A percentile compares a stretch with the other conserved stretches of the same genome.
phyloP scores from a whole-genome alignment of 2,113 vertebrate species.

The Bombycilla garrulus region DNA sequence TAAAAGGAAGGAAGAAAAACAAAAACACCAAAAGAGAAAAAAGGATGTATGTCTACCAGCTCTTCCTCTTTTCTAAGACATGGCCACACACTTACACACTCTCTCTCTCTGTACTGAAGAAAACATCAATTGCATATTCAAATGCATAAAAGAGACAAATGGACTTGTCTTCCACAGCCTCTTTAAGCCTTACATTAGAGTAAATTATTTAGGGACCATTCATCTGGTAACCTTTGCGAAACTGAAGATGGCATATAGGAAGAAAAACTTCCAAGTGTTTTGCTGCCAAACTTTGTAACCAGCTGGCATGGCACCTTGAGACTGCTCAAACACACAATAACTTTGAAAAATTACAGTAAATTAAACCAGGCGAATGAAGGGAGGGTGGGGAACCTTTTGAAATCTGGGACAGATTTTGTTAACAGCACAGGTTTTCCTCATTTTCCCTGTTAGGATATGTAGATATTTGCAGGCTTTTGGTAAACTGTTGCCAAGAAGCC shows the following conservation, averaged over 20 bases:
- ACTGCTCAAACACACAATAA: slow-evolving; percentile 27
- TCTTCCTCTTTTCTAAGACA: background rate
- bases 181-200: slow-evolving; percentile 61
- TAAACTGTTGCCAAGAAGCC: background rate
- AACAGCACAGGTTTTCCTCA: background rate
- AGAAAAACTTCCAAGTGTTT: slow-evolving; percentile 55
- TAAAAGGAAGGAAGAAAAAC: background rate
- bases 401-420: slow-evolving; percentile 26
- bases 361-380: slow-evolving; percentile 16
- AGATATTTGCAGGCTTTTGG: background rate
- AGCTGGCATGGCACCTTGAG: slow-evolving; percentile 41
- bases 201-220: slow-evolving; percentile 65
- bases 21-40: background rate
- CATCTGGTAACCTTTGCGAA: slow-evolving; percentile 65
- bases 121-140: slow-evolving; percentile 49
- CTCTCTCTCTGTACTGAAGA: background rate
- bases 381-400: background rate
- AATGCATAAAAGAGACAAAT: slow-evolving; percentile 62
- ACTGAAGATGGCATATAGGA: slow-evolving; percentile 44
- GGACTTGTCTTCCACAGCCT: slow-evolving; percentile 50
- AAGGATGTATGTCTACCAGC: background rate
- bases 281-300: slow-evolving; percentile 48
- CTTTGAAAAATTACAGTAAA: slow-evolving; percentile 54
- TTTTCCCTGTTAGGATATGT: background rate
- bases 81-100: background rate